phyloP scores from a whole-genome alignment of 2,113 vertebrate genomes.

The Ranitomeya variabilis region DNA sequence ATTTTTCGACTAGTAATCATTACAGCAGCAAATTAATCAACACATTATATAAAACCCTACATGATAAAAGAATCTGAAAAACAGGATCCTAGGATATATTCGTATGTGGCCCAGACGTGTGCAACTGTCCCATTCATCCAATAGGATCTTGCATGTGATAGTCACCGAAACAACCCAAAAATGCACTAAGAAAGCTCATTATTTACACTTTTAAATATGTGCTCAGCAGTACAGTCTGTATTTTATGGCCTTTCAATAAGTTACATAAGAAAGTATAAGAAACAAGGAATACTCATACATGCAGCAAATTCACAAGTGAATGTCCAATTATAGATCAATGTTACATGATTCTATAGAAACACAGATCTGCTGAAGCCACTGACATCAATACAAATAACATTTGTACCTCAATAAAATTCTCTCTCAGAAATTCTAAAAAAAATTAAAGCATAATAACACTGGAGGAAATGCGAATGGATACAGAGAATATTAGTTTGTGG shows the following conservation, averaged over 20 bases:
- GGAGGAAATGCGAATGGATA: neutral
- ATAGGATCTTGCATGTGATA: too few species aligned
- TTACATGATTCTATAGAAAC: neutral
- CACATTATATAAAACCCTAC: neutral
- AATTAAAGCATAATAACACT: neutral
- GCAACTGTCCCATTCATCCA: too few species aligned
- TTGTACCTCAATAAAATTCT: neutral
- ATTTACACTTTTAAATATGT: neutral
- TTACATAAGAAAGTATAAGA: neutral
- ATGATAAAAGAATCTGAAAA: neutral
- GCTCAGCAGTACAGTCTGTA: neutral
- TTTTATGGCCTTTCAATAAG: neutral
- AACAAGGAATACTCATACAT: neutral
- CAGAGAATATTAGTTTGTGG: neutral
- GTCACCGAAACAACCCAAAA: too few species aligned
- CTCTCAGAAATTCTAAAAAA: neutral
- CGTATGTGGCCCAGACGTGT: neutral
- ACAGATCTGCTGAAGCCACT: neutral
- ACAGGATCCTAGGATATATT: neutral
- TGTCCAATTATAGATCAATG: neutral
- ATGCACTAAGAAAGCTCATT: too few species aligned
- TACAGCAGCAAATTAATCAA: conserved; percentile 2
- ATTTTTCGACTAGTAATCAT: neutral
- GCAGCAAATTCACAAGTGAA: neutral
- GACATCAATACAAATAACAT: neutral